Conservation (phyloP, 2,797 vertebrate species). For the Karalla daura region DNA sequence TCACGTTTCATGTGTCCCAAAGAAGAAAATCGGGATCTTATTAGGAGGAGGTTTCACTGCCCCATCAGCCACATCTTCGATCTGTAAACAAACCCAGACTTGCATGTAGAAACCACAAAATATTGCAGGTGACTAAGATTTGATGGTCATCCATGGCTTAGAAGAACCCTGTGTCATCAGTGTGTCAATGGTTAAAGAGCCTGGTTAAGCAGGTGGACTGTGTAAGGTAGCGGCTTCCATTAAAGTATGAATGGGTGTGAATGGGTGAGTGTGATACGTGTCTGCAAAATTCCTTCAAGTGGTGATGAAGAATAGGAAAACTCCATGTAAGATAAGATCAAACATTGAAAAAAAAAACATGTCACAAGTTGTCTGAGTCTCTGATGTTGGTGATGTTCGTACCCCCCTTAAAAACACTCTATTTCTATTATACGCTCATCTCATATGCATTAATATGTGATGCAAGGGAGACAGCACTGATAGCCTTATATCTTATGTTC, state of each 20-base stretch:
- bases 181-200: too few species aligned
- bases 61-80: conserved; percentile 96
- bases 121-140: too few species aligned
- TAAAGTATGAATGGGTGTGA: too few species aligned
- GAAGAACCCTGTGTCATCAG: too few species aligned
- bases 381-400: neutral
- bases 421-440: neutral
- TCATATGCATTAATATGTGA: neutral
- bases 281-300: too few species aligned
- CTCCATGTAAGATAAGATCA: too few species aligned
- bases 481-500: neutral
- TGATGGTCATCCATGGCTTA: too few species aligned
- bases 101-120: neutral
- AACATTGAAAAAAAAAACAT: neutral
- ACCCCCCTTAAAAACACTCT: neutral
- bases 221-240: too few species aligned
- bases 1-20: conserved; percentile 98
- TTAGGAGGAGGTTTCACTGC: conserved; percentile 98
- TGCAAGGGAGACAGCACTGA: neutral
- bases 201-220: too few species aligned
- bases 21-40: conserved; percentile 99
- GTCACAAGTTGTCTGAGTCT: neutral
- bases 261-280: too few species aligned
- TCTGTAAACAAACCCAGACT: conserved; percentile 81
- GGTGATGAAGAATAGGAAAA: too few species aligned